These are phyloP conservation scores for Mormyrus iriodes DNA, from an alignment of 2,113 vertebrate genomes.

Conservation along the genomic window DNA sequence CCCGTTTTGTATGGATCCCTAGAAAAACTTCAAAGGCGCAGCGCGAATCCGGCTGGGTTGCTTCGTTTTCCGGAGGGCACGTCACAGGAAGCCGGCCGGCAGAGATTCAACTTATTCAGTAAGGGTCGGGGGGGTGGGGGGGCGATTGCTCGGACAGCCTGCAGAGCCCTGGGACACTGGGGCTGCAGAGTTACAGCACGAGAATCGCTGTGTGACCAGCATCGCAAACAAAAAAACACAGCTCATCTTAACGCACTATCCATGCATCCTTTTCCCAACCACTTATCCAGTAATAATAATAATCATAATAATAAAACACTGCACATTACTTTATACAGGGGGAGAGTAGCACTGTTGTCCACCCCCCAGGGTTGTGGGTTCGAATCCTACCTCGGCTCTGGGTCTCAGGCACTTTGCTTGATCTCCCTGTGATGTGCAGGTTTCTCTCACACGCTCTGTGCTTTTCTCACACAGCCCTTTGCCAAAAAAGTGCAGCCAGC, in stretches of 20 bases:
- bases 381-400: neutral
- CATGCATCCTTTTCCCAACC: neutral
- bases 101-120: conserved; percentile 7
- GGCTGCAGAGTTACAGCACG: neutral
- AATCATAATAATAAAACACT: neutral
- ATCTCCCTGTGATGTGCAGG: neutral
- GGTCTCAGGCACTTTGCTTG: neutral
- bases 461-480: neutral
- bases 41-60: neutral
- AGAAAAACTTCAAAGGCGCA: conserved; percentile 3
- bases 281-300: neutral
- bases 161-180: neutral
- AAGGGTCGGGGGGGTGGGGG: neutral
- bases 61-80: neutral
- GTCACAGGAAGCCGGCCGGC: conserved; percentile 16
- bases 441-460: neutral
- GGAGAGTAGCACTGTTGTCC: neutral
- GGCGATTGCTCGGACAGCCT: neutral
- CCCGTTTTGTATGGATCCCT: neutral
- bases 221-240: neutral
- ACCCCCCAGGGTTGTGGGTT: neutral
- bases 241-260: neutral
- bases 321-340: neutral
- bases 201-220: neutral
- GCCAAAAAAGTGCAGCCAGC: neutral